These are phyloP conservation scores for Rostratula benghalensis DNA, from an alignment of 2,113 vertebrate species.

Conservation along the genomic window DNA sequence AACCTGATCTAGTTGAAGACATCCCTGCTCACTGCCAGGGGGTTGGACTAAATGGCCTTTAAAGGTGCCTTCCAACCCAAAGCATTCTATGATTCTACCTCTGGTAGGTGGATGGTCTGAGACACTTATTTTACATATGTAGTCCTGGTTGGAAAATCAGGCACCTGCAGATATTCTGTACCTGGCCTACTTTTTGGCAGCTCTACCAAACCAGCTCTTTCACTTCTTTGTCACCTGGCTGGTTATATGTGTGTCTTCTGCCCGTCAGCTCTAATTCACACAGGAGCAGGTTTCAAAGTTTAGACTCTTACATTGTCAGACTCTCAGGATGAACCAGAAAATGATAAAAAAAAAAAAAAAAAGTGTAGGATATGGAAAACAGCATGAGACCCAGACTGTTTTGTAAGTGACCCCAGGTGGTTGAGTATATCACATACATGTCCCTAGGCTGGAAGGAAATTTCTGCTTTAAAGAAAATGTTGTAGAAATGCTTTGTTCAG, in stretches of 20 bases:
- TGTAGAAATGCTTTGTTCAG: neutral
- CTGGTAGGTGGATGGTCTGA: neutral
- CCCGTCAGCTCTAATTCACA: neutral
- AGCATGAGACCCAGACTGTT: neutral
- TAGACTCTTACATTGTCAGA: neutral
- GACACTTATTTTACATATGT: neutral
- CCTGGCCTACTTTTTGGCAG: slow-evolving; percentile 16
- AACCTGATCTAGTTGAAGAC: too few species aligned
- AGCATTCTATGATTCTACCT: neutral
- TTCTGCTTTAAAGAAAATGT: neutral
- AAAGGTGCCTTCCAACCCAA: too few species aligned
- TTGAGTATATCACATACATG: neutral
- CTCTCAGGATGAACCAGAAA: neutral
- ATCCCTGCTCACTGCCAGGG: too few species aligned
- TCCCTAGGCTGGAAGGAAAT: neutral
- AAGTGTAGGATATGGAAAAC: neutral
- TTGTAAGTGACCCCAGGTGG: neutral
- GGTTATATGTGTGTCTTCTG: neutral
- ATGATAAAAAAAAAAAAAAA: neutral
- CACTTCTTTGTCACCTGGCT: neutral
- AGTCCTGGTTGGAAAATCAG: neutral
- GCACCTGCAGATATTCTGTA: neutral
- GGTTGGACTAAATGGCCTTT: too few species aligned
- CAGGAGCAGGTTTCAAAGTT: neutral
- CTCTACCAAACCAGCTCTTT: neutral